Percentiles rank a stretch among this genome's conserved stretches.
Conservation (phyloP, 35 echinoderm and acorn worm genomes). For the Ptychodera flava region DNA sequence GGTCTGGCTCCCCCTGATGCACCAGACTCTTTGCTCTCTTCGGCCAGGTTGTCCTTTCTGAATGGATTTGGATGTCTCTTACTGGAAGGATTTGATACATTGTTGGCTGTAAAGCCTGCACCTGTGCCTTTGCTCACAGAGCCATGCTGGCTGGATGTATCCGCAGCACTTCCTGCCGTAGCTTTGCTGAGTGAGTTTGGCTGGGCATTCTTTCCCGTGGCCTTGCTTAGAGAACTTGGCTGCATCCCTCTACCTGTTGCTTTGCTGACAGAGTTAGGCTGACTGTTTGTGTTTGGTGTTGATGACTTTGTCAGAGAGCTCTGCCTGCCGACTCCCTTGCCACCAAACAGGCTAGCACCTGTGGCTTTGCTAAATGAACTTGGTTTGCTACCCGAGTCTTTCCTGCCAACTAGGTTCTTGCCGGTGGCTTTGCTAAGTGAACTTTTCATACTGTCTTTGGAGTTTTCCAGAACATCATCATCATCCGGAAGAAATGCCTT, state of each 20-base stretch:
- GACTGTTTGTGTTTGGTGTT: background rate
- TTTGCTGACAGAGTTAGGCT: background rate
- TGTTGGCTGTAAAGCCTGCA: background rate
- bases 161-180: background rate
- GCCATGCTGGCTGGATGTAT: slow-evolving; percentile 9
- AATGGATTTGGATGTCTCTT: slow-evolving; percentile 66
- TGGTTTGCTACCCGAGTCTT: background rate
- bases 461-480: background rate
- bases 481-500: background rate
- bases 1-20: background rate
- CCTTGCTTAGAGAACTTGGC: background rate
- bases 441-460: background rate
- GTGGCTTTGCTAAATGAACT: background rate
- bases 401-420: background rate
- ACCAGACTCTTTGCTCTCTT: background rate
- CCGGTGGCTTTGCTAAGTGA: background rate
- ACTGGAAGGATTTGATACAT: background rate
- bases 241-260: background rate
- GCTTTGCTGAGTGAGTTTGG: background rate
- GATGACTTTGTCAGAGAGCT: background rate
- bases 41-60: slow-evolving; percentile 10
- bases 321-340: background rate
- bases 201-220: background rate
- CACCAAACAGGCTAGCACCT: background rate
- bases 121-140: background rate